Evolutionary conservation across 2,797 vertebrate species (phyloP), one percentile per base, ranked within the genome.

Genomic region (Lepilemur septentrionalis): DNA sequence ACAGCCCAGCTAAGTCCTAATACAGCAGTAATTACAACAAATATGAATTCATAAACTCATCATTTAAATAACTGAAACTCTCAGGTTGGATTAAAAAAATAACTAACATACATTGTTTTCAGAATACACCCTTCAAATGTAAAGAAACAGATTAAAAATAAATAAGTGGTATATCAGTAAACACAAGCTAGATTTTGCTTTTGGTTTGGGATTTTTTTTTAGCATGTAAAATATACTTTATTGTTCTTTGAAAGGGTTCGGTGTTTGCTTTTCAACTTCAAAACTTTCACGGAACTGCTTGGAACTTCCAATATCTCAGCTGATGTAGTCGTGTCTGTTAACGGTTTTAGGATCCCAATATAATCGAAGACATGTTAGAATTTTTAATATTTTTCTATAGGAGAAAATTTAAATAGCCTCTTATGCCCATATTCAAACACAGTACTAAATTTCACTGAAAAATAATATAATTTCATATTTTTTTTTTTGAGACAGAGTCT

Each of bases 321-420:
- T 59, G 72, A 83, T 30, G 14, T 23, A 95, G 81, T 9, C 28
- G 7, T 75, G 30, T 48, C 65, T 92, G 38, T 35, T 95, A 80
- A 89, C 55, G 69, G 30, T 85, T 95, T 95, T 84, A 52, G 3
- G 46, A 72, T 72, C 23, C 50, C n/a, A 70, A 30, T 83, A 46
- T 67, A 87, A 89, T 11, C 86, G 75, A 84, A 92, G 11, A 9
- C 70, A 59, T 25, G n/a, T 67, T 94, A 46, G 17, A 82, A 55
- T 84, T 94, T 7, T 81, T 59, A 94, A 72, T 86, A 30, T 28
- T 59, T 96, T 94, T 76, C 55, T 86, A 48, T 2, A 80, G 30
- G 12, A 91, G 32, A 91, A 91, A 96, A 85, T 52, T 86, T 76
- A 92, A 93, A 85, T 50, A 81, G 61, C 43, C 30, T 57, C 55